Percentiles rank a stretch among this genome's conserved stretches.
These are phyloP conservation scores for Falco concolor DNA, from an alignment of 2,797 vertebrate species.

Conservation along the genomic window DNA sequence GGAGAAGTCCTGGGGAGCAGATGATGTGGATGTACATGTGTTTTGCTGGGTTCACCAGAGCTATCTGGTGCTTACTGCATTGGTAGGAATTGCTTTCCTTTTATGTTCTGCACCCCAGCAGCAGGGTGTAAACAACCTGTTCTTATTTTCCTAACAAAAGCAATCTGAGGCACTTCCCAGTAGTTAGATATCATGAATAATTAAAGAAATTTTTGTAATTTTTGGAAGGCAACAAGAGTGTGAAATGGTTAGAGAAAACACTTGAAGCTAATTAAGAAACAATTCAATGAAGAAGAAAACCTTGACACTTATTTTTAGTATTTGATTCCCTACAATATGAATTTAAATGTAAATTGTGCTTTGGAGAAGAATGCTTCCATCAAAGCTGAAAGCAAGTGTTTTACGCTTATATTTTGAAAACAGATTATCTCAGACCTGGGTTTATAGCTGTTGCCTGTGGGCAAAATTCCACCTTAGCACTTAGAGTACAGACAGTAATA, in stretches of 20 bases:
- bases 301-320: background rate
- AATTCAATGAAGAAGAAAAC: background rate
- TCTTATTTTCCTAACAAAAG: background rate
- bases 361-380: background rate
- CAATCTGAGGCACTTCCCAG: background rate
- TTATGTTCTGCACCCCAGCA: background rate
- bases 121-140: background rate
- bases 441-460: background rate
- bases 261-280: slow-evolving; percentile 34
- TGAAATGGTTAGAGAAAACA: background rate
- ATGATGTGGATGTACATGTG: accelerated
- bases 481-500: background rate
- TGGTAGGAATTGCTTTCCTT: background rate
- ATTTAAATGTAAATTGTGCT: slow-evolving; percentile 32
- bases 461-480: background rate
- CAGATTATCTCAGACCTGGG: background rate
- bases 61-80: background rate
- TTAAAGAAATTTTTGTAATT: background rate
- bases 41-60: background rate
- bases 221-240: background rate
- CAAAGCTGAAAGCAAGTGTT: background rate
- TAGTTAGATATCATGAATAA: slow-evolving; percentile 6
- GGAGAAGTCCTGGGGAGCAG: background rate
- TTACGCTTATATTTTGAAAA: background rate
- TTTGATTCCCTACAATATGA: background rate